Evolutionary conservation across 2,888 invertebrate species (phyloP), one percentile per base, ranked within the genome.

Genomic region (Ectemnius continuus): DNA sequence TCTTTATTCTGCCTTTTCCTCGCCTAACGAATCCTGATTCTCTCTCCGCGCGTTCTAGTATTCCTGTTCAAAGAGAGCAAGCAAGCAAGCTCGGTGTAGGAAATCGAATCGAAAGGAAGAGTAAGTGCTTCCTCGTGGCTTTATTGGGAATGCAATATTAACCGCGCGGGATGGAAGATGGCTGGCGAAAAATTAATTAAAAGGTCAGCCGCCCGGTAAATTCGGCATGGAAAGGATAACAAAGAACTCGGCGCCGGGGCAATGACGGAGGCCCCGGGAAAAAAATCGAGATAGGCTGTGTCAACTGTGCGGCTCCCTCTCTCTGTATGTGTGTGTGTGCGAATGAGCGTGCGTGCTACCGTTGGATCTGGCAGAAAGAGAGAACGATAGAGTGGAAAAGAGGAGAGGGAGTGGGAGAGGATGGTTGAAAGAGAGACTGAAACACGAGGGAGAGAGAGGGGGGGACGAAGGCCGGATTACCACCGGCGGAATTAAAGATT

Each of bases 401-500:
- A 61, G 64, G 73, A 72, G 76, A 76, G 73, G 69, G 61, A 73
- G 74, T 62, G 48, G 62, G 70, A 61, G 56, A 60, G 59, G 65
- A 63, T 75, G 67, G 75, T 61, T 36, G 59, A 68, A 11, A 59
- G 64, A 46, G 45, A 58, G 66, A 64, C 47, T n/a, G 72, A 13
- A 64, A 26, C 61, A 47, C 62, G 66, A 61, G 73, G 61, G 48
- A 59, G 52, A 73, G n/a, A 70, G 78, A 75, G 68, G 78, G 64
- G 78, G 71, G 70, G 78, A n/a, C n/a, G n/a, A 68, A 77, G 75
- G 78, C 67, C 48, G 67, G 79, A 80, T 80, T 80, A 79, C 79
- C 80, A 78, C 77, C 80, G 80, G 80, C 78, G 82, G 84, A 89
- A 89, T 90, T 89, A 90, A 89, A 89, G 88, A 89, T 89, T 88